Percentiles rank a stretch among this genome's conserved stretches.
Evolutionary conservation across 2,888 invertebrate species (phyloP).

Genomic region (Brenthis ino): DNA sequence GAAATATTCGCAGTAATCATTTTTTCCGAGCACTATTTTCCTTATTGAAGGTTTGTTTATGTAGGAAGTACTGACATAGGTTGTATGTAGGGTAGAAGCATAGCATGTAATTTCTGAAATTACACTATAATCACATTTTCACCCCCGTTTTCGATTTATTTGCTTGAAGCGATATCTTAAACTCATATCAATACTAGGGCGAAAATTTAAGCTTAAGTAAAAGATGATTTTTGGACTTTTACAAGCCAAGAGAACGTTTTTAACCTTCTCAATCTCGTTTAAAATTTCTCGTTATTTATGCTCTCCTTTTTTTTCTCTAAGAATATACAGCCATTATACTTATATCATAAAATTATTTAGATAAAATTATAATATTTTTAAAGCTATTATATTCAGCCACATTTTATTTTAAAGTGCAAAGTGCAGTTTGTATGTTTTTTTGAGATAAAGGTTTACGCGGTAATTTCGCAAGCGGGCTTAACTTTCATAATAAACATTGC

Average conservation of each 20-base stretch:
- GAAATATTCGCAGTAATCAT: slow-evolving; percentile 35
- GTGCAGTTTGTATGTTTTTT: slow-evolving; percentile 3
- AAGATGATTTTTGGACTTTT: not conserved
- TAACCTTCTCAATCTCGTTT: not conserved
- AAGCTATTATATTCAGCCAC: not conserved
- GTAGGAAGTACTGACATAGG: slow-evolving; percentile 23
- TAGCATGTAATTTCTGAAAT: slow-evolving; percentile 25
- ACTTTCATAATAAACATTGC: slow-evolving; percentile 14
- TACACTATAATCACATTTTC: slow-evolving; percentile 24
- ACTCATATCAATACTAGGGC: not conserved
- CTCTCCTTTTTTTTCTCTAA: not conserved
- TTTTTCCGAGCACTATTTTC: slow-evolving; percentile 27
- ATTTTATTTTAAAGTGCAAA: slow-evolving; percentile 5
- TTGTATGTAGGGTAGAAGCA: slow-evolving; percentile 20
- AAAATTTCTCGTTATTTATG: not conserved
- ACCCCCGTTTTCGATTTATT: slow-evolving; percentile 19
- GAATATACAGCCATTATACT: not conserved
- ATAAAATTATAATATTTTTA: not conserved
- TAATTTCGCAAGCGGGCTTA: slow-evolving; percentile 12
- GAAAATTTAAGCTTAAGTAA: not conserved
- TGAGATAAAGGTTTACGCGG: slow-evolving; percentile 19
- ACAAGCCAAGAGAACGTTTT: not conserved
- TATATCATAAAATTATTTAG: not conserved
- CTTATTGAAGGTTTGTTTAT: slow-evolving; percentile 32
- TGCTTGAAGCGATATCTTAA: slow-evolving; percentile 13